Evolutionary conservation across 35 echinoderm and acorn worm species (phyloP).

Genomic region (Apostichopus parvimensis): DNA sequence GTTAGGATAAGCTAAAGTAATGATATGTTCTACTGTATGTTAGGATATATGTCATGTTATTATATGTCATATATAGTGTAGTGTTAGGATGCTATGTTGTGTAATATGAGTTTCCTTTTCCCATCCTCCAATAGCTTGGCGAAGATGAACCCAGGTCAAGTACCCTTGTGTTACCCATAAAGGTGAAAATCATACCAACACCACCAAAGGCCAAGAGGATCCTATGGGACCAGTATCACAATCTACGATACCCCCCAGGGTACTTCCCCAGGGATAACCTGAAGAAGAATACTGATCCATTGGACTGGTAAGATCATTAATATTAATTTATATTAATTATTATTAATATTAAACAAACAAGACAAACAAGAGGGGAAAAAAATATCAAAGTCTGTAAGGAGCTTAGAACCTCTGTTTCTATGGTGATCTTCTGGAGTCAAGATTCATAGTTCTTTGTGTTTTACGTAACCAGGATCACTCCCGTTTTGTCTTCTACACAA

Average conservation of each 20-base stretch:
- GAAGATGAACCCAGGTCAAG: conserved; percentile 69
- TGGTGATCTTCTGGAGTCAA: too few species aligned
- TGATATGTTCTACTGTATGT: too few species aligned
- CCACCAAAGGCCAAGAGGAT: conserved; percentile 81
- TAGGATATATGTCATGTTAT: too few species aligned
- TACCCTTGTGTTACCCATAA: conserved; percentile 81
- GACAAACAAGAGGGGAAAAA: too few species aligned
- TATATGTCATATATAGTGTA: neutral
- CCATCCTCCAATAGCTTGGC: conserved; percentile 59
- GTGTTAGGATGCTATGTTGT: neutral
- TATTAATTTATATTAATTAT: neutral
- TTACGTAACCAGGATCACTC: too few species aligned
- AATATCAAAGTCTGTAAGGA: too few species aligned
- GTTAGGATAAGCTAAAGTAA: neutral
- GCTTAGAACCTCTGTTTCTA: too few species aligned
- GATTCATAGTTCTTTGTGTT: too few species aligned
- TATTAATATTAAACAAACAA: too few species aligned
- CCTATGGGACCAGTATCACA: conserved; percentile 99
- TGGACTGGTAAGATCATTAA: conserved; percentile 81
- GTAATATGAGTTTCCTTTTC: neutral
- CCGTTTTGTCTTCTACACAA: too few species aligned
- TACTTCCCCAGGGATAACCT: conserved; percentile 98
- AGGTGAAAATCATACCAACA: conserved; percentile 89
- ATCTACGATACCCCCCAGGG: conserved; percentile 92
- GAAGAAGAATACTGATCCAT: conserved; percentile 94